A percentile compares a stretch with the other conserved stretches of the same genome.
Evolutionary conservation across 1,140 invertebrate genomes (phyloP).

Genomic region (Thaumatotibia leucotreta): DNA sequence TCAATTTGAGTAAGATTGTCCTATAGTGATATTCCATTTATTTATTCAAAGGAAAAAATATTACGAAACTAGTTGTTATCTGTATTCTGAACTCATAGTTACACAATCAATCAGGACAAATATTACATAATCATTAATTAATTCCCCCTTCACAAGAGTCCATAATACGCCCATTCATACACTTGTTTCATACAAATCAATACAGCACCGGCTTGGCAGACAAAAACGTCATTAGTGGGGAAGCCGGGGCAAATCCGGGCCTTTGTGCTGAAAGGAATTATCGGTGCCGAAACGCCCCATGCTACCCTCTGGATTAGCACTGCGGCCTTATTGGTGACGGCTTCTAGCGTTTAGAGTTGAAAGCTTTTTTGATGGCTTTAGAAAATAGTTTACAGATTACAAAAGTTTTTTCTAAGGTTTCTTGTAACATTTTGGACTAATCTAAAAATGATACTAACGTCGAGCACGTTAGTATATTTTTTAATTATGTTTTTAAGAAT

Average conservation of each 20-base stretch:
- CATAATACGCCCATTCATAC: slow-evolving; percentile 5
- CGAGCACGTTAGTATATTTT: too few species aligned
- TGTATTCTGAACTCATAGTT: too few species aligned
- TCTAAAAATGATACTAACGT: too few species aligned
- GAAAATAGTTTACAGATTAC: neutral
- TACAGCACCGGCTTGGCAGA: neutral
- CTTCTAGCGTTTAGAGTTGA: neutral
- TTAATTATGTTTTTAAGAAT: too few species aligned
- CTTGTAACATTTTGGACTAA: too few species aligned
- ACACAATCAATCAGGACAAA: too few species aligned
- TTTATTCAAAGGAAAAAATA: too few species aligned
- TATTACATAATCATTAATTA: neutral
- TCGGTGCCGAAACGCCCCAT: slow-evolving; percentile 13
- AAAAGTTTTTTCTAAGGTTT: too few species aligned
- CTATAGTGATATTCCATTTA: too few species aligned
- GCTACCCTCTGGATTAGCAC: neutral
- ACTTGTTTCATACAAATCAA: slow-evolving; percentile 1
- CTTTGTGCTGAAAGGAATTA: slow-evolving; percentile 21
- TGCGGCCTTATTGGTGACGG: neutral
- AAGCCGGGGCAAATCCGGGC: slow-evolving; percentile 19
- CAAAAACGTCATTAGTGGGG: slow-evolving; percentile 22
- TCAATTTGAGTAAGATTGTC: too few species aligned
- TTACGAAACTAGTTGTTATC: too few species aligned
- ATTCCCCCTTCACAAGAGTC: neutral
- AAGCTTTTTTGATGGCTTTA: neutral